Percentiles rank a stretch among this genome's conserved stretches.
These are phyloP conservation scores for Tenthredo scrophulariae DNA, from an alignment of 2,888 invertebrate genomes.

Conservation along the genomic window DNA sequence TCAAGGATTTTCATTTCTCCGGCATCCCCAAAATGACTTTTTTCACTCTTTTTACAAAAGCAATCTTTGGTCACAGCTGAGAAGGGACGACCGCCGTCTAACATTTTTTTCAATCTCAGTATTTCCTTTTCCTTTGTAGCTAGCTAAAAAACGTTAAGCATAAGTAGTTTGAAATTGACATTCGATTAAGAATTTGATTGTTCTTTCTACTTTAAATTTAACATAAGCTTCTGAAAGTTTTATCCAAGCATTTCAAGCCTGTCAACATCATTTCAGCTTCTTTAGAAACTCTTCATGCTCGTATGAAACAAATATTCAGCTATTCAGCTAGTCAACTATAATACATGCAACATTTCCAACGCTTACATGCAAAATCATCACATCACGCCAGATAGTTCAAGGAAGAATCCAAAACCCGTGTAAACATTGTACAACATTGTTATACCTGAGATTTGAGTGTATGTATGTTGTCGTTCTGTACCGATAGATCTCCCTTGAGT, in stretches of 20 bases:
- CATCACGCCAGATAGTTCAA: conserved; percentile 24
- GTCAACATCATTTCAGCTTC: background rate
- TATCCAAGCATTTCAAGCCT: background rate
- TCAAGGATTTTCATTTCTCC: conserved; percentile 80
- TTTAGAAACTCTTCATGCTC: background rate
- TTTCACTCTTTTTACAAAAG: conserved; percentile 82
- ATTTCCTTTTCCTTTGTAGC: conserved; percentile 84
- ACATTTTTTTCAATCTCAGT: conserved; percentile 83
- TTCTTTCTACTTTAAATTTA: background rate
- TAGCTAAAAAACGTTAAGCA: conserved; percentile 65
- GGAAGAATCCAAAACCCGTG: conserved; percentile 52
- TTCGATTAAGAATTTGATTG: background rate
- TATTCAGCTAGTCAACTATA: background rate
- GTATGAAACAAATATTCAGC: background rate
- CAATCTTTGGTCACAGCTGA: conserved; percentile 84
- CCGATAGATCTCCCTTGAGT: conserved; percentile 71
- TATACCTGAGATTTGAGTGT: conserved; percentile 74
- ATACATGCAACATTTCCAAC: background rate
- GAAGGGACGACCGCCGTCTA: conserved; percentile 87
- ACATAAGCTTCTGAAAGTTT: background rate
- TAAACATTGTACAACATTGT: conserved; percentile 50
- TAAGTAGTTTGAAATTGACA: background rate
- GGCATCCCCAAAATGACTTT: conserved; percentile 58
- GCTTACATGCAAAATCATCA: background rate
- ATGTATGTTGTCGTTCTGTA: conserved; percentile 71